Evolutionary conservation across 2,797 vertebrate species (phyloP).

Genomic region (Lates japonicus): DNA sequence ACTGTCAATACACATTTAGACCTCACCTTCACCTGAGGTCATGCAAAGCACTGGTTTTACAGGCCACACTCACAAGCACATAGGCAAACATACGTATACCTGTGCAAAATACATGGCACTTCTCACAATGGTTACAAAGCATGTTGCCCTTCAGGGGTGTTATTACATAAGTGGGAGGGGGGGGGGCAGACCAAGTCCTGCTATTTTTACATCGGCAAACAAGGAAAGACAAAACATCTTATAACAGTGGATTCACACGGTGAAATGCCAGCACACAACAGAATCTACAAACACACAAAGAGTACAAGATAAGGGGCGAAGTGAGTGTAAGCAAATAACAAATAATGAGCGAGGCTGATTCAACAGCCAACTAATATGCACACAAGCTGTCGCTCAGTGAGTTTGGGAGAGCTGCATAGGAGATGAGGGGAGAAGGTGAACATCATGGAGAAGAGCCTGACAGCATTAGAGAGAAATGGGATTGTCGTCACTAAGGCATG

Average conservation of each 20-base stretch:
- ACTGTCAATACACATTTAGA: constrained; percentile 23
- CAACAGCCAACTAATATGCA: constrained; percentile 34
- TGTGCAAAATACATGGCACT: constrained; percentile 38
- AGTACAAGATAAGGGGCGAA: background rate
- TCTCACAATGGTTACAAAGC: constrained; percentile 41
- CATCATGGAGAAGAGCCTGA: constrained; percentile 23
- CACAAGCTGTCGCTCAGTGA: constrained; percentile 38
- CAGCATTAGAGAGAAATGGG: constrained; percentile 9
- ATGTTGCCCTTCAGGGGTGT: constrained; percentile 50
- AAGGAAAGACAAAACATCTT: constrained; percentile 32
- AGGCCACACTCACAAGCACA: constrained; percentile 4
- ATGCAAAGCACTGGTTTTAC: constrained; percentile 34
- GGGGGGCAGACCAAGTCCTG: constrained; percentile 23
- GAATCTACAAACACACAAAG: constrained; percentile 20
- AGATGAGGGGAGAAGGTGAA: constrained; percentile 22
- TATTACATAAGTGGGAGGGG: constrained; percentile 62
- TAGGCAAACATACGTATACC: constrained; percentile 18
- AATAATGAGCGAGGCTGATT: constrained; percentile 35
- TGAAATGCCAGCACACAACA: constrained; percentile 14
- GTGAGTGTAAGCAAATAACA: constrained; percentile 30
- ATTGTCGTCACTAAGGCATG: constrained; percentile 10
- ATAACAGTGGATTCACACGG: constrained; percentile 25
- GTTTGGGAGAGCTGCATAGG: constrained; percentile 43
- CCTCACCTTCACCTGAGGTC: constrained; percentile 40
- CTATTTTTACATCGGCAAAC: constrained; percentile 68